Evolutionary conservation across 1,140 invertebrate species (phyloP).

Genomic region (Lamellibrachia luymesi): DNA sequence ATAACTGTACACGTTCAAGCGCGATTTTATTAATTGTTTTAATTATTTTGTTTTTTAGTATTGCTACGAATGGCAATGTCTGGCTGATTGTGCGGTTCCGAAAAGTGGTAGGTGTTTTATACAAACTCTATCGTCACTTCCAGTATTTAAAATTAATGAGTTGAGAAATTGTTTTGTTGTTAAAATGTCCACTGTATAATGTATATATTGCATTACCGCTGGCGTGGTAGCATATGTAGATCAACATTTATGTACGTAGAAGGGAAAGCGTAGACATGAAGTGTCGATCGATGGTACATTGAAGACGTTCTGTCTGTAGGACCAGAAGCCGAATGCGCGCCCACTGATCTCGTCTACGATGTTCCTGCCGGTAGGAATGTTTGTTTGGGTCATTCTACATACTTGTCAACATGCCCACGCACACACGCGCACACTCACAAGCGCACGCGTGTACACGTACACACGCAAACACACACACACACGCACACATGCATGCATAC

Average conservation of each 20-base stretch:
- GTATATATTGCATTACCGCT: too few species aligned
- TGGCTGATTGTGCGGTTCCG: neutral
- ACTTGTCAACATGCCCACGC: neutral
- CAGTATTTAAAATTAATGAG: too few species aligned
- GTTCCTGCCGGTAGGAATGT: neutral
- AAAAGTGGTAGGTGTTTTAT: neutral
- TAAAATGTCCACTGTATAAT: too few species aligned
- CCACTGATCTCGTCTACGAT: neutral
- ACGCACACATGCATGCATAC: slow-evolving; percentile 4
- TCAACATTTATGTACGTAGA: too few species aligned
- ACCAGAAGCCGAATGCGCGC: neutral
- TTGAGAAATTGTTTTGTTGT: too few species aligned
- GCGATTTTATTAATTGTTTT: neutral
- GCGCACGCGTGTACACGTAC: neutral
- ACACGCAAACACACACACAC: neutral
- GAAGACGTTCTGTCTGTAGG: neutral
- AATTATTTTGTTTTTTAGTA: neutral
- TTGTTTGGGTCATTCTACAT: neutral
- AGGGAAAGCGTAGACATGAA: too few species aligned
- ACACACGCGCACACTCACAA: neutral
- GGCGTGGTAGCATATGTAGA: too few species aligned
- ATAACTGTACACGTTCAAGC: neutral
- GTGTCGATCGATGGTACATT: neutral
- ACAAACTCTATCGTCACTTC: too few species aligned
- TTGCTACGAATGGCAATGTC: neutral